A percentile compares a stretch with the other conserved stretches of the same genome.
These are phyloP conservation scores for Papilio polyxenes DNA, from an alignment of 1,140 invertebrate genomes.

Conservation along the genomic window DNA sequence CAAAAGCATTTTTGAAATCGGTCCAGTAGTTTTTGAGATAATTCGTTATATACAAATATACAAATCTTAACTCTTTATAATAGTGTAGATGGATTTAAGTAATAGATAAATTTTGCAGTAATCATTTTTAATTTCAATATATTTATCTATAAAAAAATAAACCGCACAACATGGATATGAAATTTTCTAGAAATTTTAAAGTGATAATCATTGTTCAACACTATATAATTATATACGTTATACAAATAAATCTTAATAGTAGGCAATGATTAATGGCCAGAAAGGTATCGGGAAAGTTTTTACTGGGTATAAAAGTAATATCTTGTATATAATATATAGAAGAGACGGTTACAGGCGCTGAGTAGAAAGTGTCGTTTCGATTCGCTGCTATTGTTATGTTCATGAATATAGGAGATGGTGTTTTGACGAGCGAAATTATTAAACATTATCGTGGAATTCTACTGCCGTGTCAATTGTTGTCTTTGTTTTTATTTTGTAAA, in stretches of 20 bases:
- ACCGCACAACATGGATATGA: not conserved
- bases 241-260: conserved; percentile 16
- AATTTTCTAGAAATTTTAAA: not conserved
- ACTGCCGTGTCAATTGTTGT: too few relatives aligned
- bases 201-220: not conserved
- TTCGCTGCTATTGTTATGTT: conserved; percentile 39
- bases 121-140: too few relatives aligned
- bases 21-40: too few relatives aligned
- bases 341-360: not conserved
- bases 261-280: not conserved
- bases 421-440: not conserved
- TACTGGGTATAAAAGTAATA: conserved; percentile 1
- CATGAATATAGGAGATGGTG: not conserved
- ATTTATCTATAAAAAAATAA: not conserved
- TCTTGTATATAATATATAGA: not conserved
- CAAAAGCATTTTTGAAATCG: too few relatives aligned
- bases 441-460: not conserved
- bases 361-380: conserved; percentile 43
- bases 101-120: too few relatives aligned
- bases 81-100: too few relatives aligned
- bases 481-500: too few relatives aligned
- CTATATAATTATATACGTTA: not conserved
- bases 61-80: too few relatives aligned
- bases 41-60: too few relatives aligned
- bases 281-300: conserved; percentile 9